Conservation (phyloP, 2,113 vertebrate species). For the Sprattus sprattus region DNA sequence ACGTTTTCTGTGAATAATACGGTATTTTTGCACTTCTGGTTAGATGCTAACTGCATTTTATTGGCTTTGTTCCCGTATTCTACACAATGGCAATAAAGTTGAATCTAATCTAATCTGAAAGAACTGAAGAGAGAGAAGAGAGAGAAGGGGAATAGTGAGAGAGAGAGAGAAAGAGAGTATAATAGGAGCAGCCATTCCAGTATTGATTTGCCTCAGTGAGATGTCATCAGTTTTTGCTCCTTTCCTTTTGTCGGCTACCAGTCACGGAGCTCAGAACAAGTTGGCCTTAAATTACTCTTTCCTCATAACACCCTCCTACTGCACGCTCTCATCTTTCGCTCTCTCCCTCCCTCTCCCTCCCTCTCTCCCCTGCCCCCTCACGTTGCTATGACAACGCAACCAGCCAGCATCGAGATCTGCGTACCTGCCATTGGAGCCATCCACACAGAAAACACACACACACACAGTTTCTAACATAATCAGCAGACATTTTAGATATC, state of each 20-base stretch:
- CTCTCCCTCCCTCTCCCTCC: not conserved
- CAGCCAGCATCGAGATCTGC: not conserved
- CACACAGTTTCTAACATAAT: not conserved
- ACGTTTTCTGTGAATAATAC: too few species aligned
- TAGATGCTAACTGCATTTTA: too few species aligned
- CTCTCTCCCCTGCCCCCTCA: slow-evolving; percentile 18
- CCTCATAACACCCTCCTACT: not conserved
- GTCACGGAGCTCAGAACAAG: not conserved
- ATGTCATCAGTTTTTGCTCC: not conserved
- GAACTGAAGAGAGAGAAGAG: not conserved
- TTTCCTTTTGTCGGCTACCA: not conserved
- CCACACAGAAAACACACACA: not conserved
- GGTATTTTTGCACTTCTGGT: too few species aligned
- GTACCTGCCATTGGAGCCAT: not conserved
- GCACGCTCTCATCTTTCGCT: not conserved
- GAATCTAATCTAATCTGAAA: not conserved
- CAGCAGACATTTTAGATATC: slow-evolving; percentile 5
- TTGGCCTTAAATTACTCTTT: not conserved
- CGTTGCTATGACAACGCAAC: not conserved
- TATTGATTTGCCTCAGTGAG: not conserved
- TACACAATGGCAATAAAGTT: too few species aligned
- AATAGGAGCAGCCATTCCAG: not conserved
- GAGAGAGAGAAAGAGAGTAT: not conserved
- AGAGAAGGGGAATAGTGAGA: not conserved
- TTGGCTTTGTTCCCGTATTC: too few species aligned